Evolutionary conservation across 2,113 vertebrate genomes (phyloP).

Genomic region (Sigmodon hispidus): DNA sequence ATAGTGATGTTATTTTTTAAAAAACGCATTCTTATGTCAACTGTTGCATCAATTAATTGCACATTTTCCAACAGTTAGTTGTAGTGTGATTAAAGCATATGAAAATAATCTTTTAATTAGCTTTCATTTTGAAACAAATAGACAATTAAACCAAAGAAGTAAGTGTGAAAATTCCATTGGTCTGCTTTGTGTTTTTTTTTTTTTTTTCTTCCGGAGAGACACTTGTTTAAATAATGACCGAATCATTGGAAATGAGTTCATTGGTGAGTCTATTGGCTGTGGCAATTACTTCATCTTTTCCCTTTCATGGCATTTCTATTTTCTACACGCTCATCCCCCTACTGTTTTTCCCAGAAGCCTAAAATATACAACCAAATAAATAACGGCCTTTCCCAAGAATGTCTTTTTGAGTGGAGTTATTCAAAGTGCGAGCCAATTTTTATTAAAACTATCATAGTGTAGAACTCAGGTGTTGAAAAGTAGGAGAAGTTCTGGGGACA

Average conservation of each 20-base stretch:
- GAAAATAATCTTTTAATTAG: slow-evolving; percentile 86
- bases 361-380: slow-evolving; percentile 71
- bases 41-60: slow-evolving; percentile 86
- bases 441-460: slow-evolving; percentile 62
- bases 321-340: slow-evolving; percentile 41
- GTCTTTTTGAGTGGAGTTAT: slow-evolving; percentile 60
- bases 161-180: slow-evolving; percentile 77
- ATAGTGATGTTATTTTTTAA: slow-evolving; percentile 82
- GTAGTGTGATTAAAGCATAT: slow-evolving; percentile 83
- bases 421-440: slow-evolving; percentile 50
- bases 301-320: slow-evolving; percentile 52
- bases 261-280: slow-evolving; percentile 57
- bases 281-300: slow-evolving; percentile 62
- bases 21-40: slow-evolving; percentile 84
- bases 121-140: slow-evolving; percentile 82
- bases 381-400: slow-evolving; percentile 60
- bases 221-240: slow-evolving; percentile 73
- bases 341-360: slow-evolving; percentile 64
- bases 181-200: slow-evolving; percentile 71
- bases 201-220: background rate
- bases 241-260: slow-evolving; percentile 72
- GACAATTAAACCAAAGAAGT: slow-evolving; percentile 76
- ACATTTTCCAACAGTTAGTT: slow-evolving; percentile 84
- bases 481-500: background rate
- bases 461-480: slow-evolving; percentile 39